phyloP scores from a whole-genome alignment of 2,113 vertebrate genomes.

The Dicentrarchus labrax region DNA sequence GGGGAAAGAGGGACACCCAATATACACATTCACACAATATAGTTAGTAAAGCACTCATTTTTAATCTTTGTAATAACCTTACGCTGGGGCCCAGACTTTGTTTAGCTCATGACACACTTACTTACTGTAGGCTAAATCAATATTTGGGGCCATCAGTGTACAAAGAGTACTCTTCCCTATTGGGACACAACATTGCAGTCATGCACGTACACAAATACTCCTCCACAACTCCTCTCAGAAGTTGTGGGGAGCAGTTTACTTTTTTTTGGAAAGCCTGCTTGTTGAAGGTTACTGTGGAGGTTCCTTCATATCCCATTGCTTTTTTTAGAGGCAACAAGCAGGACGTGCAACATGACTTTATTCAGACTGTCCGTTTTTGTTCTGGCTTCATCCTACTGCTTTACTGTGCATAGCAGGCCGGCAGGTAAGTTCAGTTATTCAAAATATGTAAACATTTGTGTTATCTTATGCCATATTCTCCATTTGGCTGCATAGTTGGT shows the following conservation, averaged over 20 bases:
- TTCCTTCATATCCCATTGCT: neutral
- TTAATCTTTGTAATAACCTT: neutral
- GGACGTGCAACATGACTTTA: slow-evolving; percentile 58
- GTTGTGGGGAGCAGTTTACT: neutral
- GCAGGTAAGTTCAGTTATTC: slow-evolving; percentile 61
- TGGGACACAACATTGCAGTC: slow-evolving; percentile 40
- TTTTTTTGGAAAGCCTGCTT: neutral
- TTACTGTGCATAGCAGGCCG: slow-evolving; percentile 40
- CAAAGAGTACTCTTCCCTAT: slow-evolving; percentile 54
- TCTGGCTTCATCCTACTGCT: slow-evolving; percentile 39
- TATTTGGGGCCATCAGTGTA: slow-evolving; percentile 62
- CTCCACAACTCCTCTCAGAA: slow-evolving; percentile 13
- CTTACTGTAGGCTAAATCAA: slow-evolving; percentile 60
- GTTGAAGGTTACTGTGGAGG: neutral
- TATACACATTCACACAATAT: no score
- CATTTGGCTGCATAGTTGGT: neutral
- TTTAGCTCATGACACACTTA: slow-evolving; percentile 43
- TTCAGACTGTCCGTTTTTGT: slow-evolving; percentile 37
- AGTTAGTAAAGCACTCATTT: neutral
- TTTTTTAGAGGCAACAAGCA: neutral
- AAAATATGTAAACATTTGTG: slow-evolving; percentile 21
- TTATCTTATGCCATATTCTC: neutral
- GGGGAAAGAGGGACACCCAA: neutral
- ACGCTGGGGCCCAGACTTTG: neutral
- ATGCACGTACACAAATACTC: slow-evolving; percentile 45